phyloP scores from a whole-genome alignment of 30 jellyfish, hydroid and myxozoan genomes.

The Pelagia noctiluca region DNA sequence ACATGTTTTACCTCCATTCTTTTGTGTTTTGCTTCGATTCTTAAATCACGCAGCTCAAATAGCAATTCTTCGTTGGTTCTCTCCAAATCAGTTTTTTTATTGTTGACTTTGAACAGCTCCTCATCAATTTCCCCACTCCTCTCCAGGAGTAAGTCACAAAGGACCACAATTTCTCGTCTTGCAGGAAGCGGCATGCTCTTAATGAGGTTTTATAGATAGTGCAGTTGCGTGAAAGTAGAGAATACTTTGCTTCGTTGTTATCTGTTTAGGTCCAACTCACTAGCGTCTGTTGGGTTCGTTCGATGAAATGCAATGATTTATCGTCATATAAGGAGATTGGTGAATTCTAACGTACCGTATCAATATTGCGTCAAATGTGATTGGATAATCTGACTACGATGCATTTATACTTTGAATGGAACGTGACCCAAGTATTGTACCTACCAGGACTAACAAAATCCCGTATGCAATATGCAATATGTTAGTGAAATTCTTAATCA shows the following conservation, averaged over 20 bases:
- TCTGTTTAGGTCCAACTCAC: neutral
- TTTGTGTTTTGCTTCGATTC: constrained; percentile 35
- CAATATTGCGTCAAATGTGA: neutral
- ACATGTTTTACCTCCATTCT: constrained; percentile 39
- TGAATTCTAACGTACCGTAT: too few relatives aligned
- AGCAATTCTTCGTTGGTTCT: constrained; percentile 20
- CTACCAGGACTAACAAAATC: too few relatives aligned
- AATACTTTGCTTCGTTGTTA: neutral
- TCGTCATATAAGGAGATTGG: too few relatives aligned
- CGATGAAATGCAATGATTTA: too few relatives aligned
- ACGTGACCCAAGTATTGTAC: too few relatives aligned
- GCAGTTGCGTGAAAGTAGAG: neutral
- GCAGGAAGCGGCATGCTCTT: neutral
- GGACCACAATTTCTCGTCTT: neutral
- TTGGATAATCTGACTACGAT: too few relatives aligned
- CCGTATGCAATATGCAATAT: too few relatives aligned
- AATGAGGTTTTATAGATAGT: too few relatives aligned
- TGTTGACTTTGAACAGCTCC: neutral
- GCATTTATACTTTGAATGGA: too few relatives aligned
- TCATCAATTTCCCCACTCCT: constrained; percentile 22
- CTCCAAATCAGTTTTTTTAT: constrained; percentile 12
- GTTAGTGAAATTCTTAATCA: too few relatives aligned
- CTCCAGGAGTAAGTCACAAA: constrained; percentile 20
- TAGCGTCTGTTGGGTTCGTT: neutral
- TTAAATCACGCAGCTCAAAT: constrained; percentile 19